Evolutionary conservation across 1,140 invertebrate genomes (phyloP), one percentile per base, ranked within the genome.

Genomic region (Trachymyrmex cornetzi): DNA sequence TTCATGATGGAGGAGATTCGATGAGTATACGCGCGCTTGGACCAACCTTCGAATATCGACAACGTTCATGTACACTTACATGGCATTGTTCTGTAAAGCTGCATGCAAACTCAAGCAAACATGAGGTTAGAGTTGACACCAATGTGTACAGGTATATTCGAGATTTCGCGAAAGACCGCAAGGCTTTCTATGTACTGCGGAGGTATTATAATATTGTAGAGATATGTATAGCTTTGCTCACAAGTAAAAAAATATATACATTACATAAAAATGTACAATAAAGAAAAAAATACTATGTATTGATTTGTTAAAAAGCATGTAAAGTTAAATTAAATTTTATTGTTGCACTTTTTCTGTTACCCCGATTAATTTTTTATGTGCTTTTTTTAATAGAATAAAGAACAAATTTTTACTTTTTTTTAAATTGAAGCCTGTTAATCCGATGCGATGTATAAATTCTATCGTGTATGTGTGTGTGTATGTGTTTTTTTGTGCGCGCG

Each of bases 1-100:
- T 77, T 4, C 63, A 38, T 66, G 88, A 89, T 89, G 59, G 88
- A 81, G 85, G 71, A 82, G 53, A n/a, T 75, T 38, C 53, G 69
- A 81, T 24, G 59, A 30, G 74, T 64, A 82, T 69, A 79, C 72
- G 50, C 12, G 50, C 50, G 50, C 50, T 30, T 64, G 71, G 24
- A 19, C 22, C 57, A 71, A 84, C 55, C 61, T 74, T 24, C 38
- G 59, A 24, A 48, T 30, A 30, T 27, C 24, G 38, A 30, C 19
- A 59, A 11, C 61, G 57, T 64, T n/a, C 72, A n/a, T 34, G 50
- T 19, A 22, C 72, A 75, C 30, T 55, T 75, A 71, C 9, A 24
- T 48, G 12, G 34, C 7, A 34, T 19, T n/a, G 44, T n/a, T 75
- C n/a, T n/a, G 30, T 57, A 75, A 57, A 75, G 50, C 24, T 14